These are phyloP conservation scores for Cassiopea xamachana DNA, from an alignment of 30 jellyfish, hydroid and myxozoan species.

Conservation along the genomic window DNA sequence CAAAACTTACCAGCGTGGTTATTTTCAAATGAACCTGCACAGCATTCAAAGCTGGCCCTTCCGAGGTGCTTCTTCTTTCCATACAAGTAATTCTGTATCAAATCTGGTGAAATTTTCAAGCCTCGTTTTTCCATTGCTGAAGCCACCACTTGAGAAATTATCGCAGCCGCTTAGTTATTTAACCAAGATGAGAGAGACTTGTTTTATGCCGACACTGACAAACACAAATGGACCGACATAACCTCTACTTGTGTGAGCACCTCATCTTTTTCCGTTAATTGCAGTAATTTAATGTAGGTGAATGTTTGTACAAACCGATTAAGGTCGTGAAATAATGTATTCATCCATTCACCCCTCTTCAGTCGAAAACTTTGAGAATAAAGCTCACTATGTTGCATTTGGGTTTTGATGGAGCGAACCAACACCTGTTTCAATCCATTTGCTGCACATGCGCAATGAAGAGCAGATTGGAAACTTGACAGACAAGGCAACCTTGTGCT, in stretches of 20 bases:
- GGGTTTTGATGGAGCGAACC: constrained; percentile 21
- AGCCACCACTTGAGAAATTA: constrained; percentile 40
- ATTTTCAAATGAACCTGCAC: background rate
- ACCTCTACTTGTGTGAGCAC: background rate
- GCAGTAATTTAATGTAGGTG: constrained; percentile 18
- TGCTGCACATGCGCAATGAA: constrained; percentile 42
- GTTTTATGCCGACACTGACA: constrained; percentile 26
- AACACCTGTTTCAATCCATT: constrained; percentile 34
- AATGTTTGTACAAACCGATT: constrained; percentile 17
- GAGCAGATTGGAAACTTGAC: background rate
- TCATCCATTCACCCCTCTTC: constrained; percentile 50
- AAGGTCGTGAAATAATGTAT: constrained; percentile 22
- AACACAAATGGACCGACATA: constrained; percentile 24
- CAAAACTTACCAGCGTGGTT: constrained; percentile 38
- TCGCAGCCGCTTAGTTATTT: constrained; percentile 57
- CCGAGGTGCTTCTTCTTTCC: constrained; percentile 57
- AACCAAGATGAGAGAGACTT: constrained; percentile 37
- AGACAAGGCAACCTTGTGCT: too few species aligned
- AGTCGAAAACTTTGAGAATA: constrained; percentile 28
- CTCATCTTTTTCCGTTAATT: constrained; percentile 4
- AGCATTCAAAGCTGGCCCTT: background rate
- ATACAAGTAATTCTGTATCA: constrained; percentile 74
- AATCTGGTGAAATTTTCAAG: constrained; percentile 64
- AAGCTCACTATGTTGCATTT: constrained; percentile 16
- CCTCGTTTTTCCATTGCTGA: constrained; percentile 39